Percentiles rank a stretch among this genome's conserved stretches.
phyloP scores from a whole-genome alignment of 2,797 vertebrate species.

The Antrozous pallidus region DNA sequence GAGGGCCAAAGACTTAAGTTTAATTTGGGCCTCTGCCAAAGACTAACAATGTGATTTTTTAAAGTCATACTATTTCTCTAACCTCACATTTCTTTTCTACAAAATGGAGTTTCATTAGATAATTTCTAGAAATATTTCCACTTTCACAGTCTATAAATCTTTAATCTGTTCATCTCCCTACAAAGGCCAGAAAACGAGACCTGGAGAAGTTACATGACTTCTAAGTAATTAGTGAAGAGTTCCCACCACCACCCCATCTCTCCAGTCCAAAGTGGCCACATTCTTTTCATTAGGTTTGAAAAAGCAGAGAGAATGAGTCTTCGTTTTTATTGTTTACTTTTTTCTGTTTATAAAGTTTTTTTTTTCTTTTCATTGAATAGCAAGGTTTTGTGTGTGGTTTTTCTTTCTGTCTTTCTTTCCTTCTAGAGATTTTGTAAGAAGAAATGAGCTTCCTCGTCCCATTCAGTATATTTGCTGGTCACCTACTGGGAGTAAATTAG shows the following conservation, averaged over 20 bases:
- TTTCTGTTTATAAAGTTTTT: background rate
- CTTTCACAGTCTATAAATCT: background rate
- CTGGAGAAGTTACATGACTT: constrained; percentile 1
- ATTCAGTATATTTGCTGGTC: constrained; percentile 93
- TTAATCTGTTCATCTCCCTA: background rate
- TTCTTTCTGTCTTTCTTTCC: constrained; percentile 51
- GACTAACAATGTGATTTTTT: constrained; percentile 17
- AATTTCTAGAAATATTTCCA: background rate
- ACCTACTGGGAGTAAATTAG: constrained; percentile 91
- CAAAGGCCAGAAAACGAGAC: constrained; percentile 17
- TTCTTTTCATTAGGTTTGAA: background rate
- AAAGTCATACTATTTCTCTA: background rate
- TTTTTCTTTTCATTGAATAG: background rate
- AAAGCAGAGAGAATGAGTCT: background rate
- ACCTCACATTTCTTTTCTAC: background rate
- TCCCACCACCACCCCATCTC: too few relatives aligned
- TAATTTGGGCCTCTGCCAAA: constrained; percentile 51
- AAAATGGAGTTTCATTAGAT: background rate
- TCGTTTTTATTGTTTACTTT: constrained; percentile 38
- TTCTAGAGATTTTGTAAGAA: constrained; percentile 88
- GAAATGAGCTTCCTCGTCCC: constrained; percentile 85
- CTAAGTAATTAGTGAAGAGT: background rate
- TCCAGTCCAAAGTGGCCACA: background rate
- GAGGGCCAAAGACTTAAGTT: constrained; percentile 53
- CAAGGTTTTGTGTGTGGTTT: background rate